Percentiles rank a stretch among this genome's conserved stretches.
phyloP scores from a whole-genome alignment of 1,140 invertebrate species.

The Eupristina koningsbergeri region DNA sequence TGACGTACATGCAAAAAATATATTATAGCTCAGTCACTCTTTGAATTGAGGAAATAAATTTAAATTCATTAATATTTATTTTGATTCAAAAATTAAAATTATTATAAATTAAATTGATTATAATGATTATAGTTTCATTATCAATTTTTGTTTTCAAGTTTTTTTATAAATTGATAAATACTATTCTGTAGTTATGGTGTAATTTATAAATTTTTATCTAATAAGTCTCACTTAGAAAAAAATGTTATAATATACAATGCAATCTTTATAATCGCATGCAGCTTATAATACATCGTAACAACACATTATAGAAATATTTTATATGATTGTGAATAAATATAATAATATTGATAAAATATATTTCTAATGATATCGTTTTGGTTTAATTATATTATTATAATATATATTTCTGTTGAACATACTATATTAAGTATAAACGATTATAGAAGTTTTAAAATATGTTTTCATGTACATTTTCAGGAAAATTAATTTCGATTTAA shows the following conservation, averaged over 20 bases:
- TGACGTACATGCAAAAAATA: neutral
- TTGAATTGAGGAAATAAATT: neutral
- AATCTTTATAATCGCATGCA: neutral
- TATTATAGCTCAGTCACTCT: slow-evolving; percentile 2
- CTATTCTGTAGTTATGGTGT: neutral
- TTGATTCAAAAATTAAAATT: neutral
- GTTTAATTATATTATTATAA: neutral
- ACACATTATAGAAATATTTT: neutral
- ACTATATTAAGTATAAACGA: neutral
- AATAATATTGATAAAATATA: neutral
- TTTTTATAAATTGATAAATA: neutral
- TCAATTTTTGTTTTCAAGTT: neutral
- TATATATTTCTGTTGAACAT: neutral
- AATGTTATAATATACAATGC: neutral
- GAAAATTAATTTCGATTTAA: neutral
- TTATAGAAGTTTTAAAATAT: neutral
- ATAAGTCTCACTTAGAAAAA: neutral
- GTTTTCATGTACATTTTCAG: neutral
- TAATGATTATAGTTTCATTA: neutral
- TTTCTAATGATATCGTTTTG: neutral
- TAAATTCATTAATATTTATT: neutral
- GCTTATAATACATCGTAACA: neutral
- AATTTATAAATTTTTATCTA: neutral
- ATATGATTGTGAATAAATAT: neutral
- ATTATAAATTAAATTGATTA: neutral